Base-by-base conservation (phyloP, 2,113 vertebrate species). In the Pyxicephalus adspersus region DNA sequence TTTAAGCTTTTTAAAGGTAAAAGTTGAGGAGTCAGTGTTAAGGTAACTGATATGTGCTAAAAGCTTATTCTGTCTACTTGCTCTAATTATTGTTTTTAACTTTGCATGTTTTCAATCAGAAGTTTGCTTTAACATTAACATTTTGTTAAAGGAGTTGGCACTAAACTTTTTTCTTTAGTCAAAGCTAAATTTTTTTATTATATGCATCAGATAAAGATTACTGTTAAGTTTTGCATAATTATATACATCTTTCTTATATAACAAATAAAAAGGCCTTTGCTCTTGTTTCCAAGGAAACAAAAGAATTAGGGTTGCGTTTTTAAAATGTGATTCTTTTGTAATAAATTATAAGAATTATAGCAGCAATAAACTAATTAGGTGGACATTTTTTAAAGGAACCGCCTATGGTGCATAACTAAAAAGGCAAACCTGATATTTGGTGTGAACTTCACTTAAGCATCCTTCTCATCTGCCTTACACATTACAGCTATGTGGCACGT, bases 201-300 rank as follows among this genome's bases (percentile, higher is more conserved):
- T 25, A 26, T 68, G 4, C 23, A 70, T 70, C 67, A 70, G 67
- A 70, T 54, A 70, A 70, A 23, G 52, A 70, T 20, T 51, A 15
- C 23, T 86, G 65, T 64, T 28, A 52, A 85, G 8, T 85, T 81
- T 13, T 73, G 2, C 74, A 58, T 86, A 89, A 91, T 88, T 86
- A 83, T 58, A 66, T 55, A 67, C 75, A 63, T 20, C 65, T 86
- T 84, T 83, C 87, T 86, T 74, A 81, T 72, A 84, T 85, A 76
- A 76, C 51, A 45, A 84, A 70, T n/a, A 77, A 81, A 70, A 84
- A 84, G 77, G 87, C 77, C 87, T 85, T 29, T 85, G 84, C 76
- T 83, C 79, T 84, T 80, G 86, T 89, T 91, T 91, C 91, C 89
- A 89, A 89, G 86, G 86, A 90, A 91, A 90, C 85, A 81, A 85